Evolutionary conservation across 1,140 invertebrate genomes (phyloP), one percentile per base, ranked within the genome.

Genomic region (Tribolium madens): DNA sequence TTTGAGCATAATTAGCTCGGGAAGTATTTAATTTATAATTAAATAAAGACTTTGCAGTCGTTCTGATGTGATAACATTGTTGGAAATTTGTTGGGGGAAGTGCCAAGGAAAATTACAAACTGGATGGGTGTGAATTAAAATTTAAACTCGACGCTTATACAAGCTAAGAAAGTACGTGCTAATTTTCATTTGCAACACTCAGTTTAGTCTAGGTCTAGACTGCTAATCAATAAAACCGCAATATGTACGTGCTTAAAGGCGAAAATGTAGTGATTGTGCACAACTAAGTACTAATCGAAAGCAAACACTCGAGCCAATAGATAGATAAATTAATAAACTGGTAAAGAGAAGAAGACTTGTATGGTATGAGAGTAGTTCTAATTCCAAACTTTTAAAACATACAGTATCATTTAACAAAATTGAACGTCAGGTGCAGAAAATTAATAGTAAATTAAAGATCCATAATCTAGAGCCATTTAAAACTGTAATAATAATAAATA

Each of bases 31-130:
- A 42, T 64, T 64, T 36, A 33, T 31, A 64, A 64, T 64, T 64
- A 64, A 64, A 64, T 64, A 33, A 64, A 64, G 57, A 33, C 57
- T 64, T 70, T 52, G 74, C 69, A 64, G 36, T 15, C 64, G 69
- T 70, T 52, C 5, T 64, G 18, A 52, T 70, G 68, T 76, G 57
- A 76, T 76, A 71, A 72, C 48, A 53, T 76, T 76, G 75, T 76
- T 76, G 64, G 53, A 64, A 64, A 64, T 64, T 64, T 70, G 42
- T 64, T 50, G 50, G 57, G 21, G 75, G 21, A 70, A 76, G 47
- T 76, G 64, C 53, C 36, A 72, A 76, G 52, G 47, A 76, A 76
- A 76, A 76, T 76, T 76, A 70, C 75, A 76, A 71, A 50, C 71
- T 72, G 75, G 75, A 68, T 53, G 68, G 33, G 64, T 53, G 75